phyloP scores from a whole-genome alignment of 2,113 vertebrate species.

The Talpa occidentalis region DNA sequence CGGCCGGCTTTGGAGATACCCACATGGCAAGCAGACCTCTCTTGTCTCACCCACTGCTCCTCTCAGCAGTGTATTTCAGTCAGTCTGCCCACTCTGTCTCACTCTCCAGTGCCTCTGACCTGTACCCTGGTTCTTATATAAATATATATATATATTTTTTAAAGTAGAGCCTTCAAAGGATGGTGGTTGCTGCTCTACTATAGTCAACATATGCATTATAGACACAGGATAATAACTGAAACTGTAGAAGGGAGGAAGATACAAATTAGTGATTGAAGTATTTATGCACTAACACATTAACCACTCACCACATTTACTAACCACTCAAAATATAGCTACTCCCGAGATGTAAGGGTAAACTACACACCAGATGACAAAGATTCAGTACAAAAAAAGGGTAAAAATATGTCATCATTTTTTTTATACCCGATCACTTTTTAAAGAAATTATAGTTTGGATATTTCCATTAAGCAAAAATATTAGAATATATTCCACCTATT shows the following conservation, averaged over 20 bases:
- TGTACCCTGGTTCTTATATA: too few relatives aligned
- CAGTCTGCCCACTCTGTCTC: too few relatives aligned
- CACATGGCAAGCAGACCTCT: too few relatives aligned
- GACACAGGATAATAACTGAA: fast-evolving
- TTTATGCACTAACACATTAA: fast-evolving
- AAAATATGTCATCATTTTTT: not conserved
- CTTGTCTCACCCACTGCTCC: too few relatives aligned
- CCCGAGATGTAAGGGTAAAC: fast-evolving
- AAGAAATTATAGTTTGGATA: not conserved
- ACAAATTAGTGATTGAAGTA: fast-evolving
- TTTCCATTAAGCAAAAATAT: not conserved
- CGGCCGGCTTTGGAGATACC: too few relatives aligned
- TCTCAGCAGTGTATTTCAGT: too few relatives aligned
- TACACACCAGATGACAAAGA: fast-evolving
- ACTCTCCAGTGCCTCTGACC: too few relatives aligned
- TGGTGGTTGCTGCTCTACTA: fast-evolving
- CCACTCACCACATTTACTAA: fast-evolving
- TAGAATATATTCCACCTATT: not conserved
- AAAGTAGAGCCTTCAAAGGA: too few relatives aligned
- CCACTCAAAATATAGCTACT: fast-evolving
- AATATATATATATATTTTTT: too few relatives aligned
- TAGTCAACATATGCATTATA: fast-evolving
- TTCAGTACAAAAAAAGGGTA: not conserved
- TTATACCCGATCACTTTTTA: not conserved
- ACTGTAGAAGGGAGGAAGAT: fast-evolving